A percentile compares a stretch with the other conserved stretches of the same genome.
These are phyloP conservation scores for Drosophila leontia DNA, from an alignment of 1,140 invertebrate species.

Conservation along the genomic window DNA sequence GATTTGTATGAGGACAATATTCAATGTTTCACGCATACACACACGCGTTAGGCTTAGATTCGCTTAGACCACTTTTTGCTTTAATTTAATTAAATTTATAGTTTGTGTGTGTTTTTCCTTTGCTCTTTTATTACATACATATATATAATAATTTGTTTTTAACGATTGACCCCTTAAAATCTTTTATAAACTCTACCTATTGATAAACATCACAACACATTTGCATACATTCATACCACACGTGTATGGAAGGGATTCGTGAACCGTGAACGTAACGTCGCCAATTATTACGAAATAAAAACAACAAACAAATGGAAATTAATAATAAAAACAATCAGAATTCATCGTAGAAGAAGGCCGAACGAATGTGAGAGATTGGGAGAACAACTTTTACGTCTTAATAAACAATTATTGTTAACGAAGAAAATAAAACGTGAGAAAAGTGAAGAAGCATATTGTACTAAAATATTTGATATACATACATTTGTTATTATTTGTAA, in stretches of 20 bases:
- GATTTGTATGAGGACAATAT: slow-evolving; percentile 35
- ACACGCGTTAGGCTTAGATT: slow-evolving; percentile 49
- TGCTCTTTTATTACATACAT: slow-evolving; percentile 40
- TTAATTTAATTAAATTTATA: slow-evolving; percentile 55
- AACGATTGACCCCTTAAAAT: slow-evolving; percentile 34
- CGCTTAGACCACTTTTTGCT: slow-evolving; percentile 30
- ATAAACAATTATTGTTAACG: slow-evolving; percentile 80
- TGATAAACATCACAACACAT: slow-evolving; percentile 62
- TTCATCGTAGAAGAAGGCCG: slow-evolving; percentile 44
- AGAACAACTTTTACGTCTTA: slow-evolving; percentile 76
- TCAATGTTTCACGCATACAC: slow-evolving; percentile 39
- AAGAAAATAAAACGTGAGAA: slow-evolving; percentile 68
- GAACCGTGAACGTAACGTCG: slow-evolving; percentile 79
- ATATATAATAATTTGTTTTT: slow-evolving; percentile 54
- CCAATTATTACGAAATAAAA: slow-evolving; percentile 72
- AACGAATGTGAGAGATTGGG: slow-evolving; percentile 41
- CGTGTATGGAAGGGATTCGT: slow-evolving; percentile 51
- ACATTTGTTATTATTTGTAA: slow-evolving; percentile 83
- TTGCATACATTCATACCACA: slow-evolving; percentile 56
- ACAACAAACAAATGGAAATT: slow-evolving; percentile 53
- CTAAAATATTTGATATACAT: slow-evolving; percentile 83
- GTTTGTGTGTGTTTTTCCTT: slow-evolving; percentile 80
- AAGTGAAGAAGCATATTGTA: slow-evolving; percentile 72
- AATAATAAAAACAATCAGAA: slow-evolving; percentile 46
- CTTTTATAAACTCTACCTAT: slow-evolving; percentile 47